Evolutionary conservation across 2,113 vertebrate genomes (phyloP).

Genomic region (Eretmochelys imbricata): DNA sequence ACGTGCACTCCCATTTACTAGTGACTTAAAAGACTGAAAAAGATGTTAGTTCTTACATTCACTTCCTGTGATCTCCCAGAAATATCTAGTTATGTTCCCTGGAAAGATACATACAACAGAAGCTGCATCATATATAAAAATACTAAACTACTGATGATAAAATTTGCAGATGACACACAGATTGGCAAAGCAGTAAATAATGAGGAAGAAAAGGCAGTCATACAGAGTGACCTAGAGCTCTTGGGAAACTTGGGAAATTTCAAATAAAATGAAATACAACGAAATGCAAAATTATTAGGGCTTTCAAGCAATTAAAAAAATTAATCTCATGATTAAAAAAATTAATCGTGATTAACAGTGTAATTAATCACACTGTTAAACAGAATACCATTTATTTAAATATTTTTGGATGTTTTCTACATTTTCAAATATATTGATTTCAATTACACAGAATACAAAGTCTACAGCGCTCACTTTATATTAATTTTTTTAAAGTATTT

Average conservation of each 20-base stretch:
- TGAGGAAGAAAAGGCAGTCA: no score
- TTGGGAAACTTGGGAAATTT: neutral
- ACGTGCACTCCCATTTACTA: neutral
- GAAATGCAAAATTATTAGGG: neutral
- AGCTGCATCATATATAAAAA: neutral
- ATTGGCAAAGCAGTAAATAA: neutral
- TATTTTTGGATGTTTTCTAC: no score
- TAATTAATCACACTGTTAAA: no score
- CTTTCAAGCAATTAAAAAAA: neutral
- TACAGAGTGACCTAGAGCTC: neutral
- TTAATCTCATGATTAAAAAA: no score
- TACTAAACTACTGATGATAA: accelerated
- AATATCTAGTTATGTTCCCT: neutral
- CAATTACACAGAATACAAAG: no score
- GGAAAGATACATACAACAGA: neutral
- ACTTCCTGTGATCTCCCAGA: neutral
- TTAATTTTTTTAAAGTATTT: no score
- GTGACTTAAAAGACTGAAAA: neutral
- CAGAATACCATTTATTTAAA: no score
- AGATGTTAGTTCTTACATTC: neutral
- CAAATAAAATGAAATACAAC: accelerated
- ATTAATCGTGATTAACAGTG: no score
- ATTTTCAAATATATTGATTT: no score
- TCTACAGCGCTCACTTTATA: no score
- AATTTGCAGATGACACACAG: neutral